phyloP scores from a whole-genome alignment of 2,797 vertebrate genomes.

The Microctenopoma steveboyesi region DNA sequence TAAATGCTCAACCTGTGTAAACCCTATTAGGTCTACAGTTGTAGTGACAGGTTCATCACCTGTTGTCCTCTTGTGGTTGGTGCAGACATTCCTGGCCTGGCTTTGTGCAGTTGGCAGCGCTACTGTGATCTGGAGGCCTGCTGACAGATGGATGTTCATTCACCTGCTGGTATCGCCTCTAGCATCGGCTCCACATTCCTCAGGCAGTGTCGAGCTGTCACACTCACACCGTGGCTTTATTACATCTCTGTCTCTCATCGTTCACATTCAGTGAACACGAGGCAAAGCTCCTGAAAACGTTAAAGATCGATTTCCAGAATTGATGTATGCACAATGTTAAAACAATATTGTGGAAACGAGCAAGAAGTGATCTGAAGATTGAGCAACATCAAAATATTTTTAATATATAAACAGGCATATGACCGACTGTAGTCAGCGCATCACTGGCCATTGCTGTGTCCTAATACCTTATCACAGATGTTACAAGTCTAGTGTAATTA shows the following conservation, averaged over 20 bases:
- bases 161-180: constrained; percentile 72
- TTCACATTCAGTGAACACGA: constrained; percentile 30
- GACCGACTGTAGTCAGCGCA: constrained; percentile 4
- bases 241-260: constrained; percentile 52
- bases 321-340: background rate
- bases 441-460: constrained; percentile 8
- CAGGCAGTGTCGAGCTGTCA: constrained; percentile 52
- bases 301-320: background rate
- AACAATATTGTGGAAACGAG: background rate
- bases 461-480: too few relatives aligned
- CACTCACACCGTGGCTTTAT: constrained; percentile 51
- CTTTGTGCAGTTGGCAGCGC: constrained; percentile 58
- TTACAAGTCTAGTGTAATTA: too few relatives aligned
- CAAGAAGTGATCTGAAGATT: background rate
- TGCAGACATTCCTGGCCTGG: constrained; percentile 55
- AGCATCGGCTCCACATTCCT: constrained; percentile 75
- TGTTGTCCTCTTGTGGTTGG: constrained; percentile 25
- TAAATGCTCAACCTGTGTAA: background rate
- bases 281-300: constrained; percentile 9
- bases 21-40: constrained; percentile 16
- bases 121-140: constrained; percentile 69
- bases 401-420: background rate
- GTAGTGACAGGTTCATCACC: constrained; percentile 13
- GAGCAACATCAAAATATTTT: background rate
- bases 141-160: constrained; percentile 76